Evolutionary conservation across 2,113 vertebrate species (phyloP).

Genomic region (Carassius gibelio): DNA sequence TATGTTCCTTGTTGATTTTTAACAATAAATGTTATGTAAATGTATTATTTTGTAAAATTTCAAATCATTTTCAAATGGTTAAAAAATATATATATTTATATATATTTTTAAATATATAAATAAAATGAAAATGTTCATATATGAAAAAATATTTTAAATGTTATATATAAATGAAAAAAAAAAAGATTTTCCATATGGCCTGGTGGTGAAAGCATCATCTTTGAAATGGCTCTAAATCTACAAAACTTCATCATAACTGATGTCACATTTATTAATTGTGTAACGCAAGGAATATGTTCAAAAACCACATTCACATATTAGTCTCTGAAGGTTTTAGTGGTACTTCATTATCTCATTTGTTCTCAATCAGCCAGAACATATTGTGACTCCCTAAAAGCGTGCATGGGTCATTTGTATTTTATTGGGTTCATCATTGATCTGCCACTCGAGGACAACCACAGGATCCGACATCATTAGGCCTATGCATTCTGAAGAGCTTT

Average conservation of each 20-base stretch:
- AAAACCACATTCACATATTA: not conserved
- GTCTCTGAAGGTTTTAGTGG: not conserved
- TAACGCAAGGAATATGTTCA: not conserved
- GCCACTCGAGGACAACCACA: conserved; percentile 16
- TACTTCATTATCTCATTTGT: conserved; percentile 28
- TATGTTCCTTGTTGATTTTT: no score
- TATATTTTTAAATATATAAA: no score
- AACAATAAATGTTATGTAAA: no score
- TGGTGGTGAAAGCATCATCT: no score
- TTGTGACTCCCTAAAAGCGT: not conserved
- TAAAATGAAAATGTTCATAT: no score
- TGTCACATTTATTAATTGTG: not conserved
- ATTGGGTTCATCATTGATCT: conserved; percentile 36
- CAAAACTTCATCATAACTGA: not conserved
- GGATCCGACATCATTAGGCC: conserved; percentile 2
- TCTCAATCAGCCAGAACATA: conserved; percentile 7
- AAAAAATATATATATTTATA: no score
- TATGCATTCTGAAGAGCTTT: conserved; percentile 3
- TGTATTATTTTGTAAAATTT: no score
- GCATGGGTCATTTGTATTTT: conserved; percentile 5
- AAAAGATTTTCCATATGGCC: no score
- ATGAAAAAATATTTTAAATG: no score
- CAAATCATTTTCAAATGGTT: no score
- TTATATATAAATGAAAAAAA: no score
- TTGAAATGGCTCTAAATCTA: no score